A percentile compares a stretch with the other conserved stretches of the same genome.
Conservation (phyloP, 2,113 vertebrate species). For the Xiphophorus maculatus region DNA sequence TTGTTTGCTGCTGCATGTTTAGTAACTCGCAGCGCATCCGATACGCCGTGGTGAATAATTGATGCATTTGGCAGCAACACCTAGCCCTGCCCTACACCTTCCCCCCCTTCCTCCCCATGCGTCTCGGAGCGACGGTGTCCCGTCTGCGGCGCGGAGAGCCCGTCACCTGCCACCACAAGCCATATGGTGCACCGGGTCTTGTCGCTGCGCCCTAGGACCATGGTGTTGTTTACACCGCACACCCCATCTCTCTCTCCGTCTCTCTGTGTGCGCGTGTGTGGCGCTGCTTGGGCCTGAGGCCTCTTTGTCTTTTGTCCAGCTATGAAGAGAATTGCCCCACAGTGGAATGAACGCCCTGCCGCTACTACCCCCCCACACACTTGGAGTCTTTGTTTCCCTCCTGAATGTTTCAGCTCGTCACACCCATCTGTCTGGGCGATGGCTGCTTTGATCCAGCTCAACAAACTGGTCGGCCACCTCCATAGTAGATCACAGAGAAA, state of each 20-base stretch:
- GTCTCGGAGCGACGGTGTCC: slow-evolving; percentile 27
- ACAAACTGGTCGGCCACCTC: too few species aligned
- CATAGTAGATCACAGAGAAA: too few species aligned
- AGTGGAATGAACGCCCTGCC: slow-evolving; percentile 17
- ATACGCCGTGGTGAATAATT: slow-evolving; percentile 71
- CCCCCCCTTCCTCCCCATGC: not conserved
- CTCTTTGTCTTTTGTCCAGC: slow-evolving; percentile 51
- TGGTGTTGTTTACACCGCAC: slow-evolving; percentile 50
- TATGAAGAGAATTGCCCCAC: slow-evolving; percentile 41
- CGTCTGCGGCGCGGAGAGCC: slow-evolving; percentile 28
- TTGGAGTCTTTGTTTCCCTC: slow-evolving; percentile 38
- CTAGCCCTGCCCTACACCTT: slow-evolving; percentile 40
- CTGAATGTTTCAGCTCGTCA: slow-evolving; percentile 42
- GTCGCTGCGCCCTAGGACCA: slow-evolving; percentile 37
- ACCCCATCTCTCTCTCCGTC: not conserved
- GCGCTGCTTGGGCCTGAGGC: slow-evolving; percentile 23
- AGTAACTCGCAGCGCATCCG: slow-evolving; percentile 67
- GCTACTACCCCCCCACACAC: not conserved
- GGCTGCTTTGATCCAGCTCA: slow-evolving; percentile 30
- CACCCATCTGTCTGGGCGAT: slow-evolving; percentile 59
- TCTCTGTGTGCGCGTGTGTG: not conserved
- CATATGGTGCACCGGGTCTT: slow-evolving; percentile 48
- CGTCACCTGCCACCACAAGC: slow-evolving; percentile 40
- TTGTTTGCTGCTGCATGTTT: slow-evolving; percentile 77
- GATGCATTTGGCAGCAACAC: slow-evolving; percentile 59